These are phyloP conservation scores for Phoeniculus purpureus DNA, from an alignment of 2,797 vertebrate species.

Conservation along the genomic window DNA sequence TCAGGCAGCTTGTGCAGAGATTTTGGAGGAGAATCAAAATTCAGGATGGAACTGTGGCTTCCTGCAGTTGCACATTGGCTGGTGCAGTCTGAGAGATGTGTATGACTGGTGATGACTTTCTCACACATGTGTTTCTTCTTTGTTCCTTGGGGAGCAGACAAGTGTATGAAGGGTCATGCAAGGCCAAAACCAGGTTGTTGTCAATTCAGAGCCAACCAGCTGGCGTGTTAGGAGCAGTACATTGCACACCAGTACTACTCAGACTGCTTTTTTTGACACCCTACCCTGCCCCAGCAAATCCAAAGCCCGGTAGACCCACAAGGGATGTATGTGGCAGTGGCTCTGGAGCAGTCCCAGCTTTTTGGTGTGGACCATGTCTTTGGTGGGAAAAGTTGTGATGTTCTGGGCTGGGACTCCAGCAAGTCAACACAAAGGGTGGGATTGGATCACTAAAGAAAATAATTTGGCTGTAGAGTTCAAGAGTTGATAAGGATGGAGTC, in stretches of 20 bases:
- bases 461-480: background rate
- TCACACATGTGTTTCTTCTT: background rate
- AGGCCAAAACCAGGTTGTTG: background rate
- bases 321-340: rapidly evolving
- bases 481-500: background rate
- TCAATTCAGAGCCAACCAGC: background rate
- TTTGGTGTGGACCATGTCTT: background rate
- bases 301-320: background rate
- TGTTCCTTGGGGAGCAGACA: background rate
- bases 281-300: rapidly evolving
- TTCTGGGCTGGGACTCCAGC: background rate
- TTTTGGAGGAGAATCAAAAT: background rate
- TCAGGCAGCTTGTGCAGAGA: background rate
- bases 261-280: background rate
- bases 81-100: background rate
- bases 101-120: background rate
- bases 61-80: background rate
- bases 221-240: background rate
- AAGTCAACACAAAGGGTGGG: rapidly evolving
- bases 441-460: background rate
- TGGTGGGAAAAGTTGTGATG: background rate
- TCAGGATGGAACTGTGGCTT: background rate
- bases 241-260: background rate
- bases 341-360: background rate
- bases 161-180: background rate